Evolutionary conservation across 2,797 vertebrate genomes (phyloP).

Genomic region (Sebastes matsubarae): DNA sequence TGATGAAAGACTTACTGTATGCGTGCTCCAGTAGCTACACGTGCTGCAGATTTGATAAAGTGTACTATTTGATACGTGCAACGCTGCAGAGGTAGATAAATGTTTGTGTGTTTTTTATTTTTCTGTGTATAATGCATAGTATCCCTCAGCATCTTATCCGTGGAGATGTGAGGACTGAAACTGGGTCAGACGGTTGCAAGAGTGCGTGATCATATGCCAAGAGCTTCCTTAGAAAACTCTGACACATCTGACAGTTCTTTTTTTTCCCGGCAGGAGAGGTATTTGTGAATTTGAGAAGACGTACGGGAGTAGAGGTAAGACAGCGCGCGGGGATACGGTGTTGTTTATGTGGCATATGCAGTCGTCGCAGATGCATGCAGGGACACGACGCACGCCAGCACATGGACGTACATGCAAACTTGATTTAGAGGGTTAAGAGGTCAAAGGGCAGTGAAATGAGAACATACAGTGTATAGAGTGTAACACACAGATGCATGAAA

Average conservation of each 20-base stretch:
- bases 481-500: conserved; percentile 4
- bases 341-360: neutral
- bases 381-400: neutral
- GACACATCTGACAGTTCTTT: conserved; percentile 30
- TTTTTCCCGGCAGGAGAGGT: neutral
- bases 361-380: neutral
- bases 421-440: neutral
- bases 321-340: too few relatives aligned
- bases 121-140: conserved; percentile 26
- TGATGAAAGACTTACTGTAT: conserved; percentile 1
- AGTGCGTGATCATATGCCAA: conserved; percentile 53
- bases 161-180: conserved; percentile 54
- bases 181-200: conserved; percentile 68
- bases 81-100: conserved; percentile 9
- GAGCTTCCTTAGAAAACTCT: conserved; percentile 44
- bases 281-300: conserved; percentile 4
- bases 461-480: neutral
- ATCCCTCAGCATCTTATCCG: conserved; percentile 34
- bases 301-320: neutral
- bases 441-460: conserved; percentile 3
- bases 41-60: conserved; percentile 7
- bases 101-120: conserved; percentile 18
- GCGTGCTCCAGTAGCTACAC: neutral
- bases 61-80: neutral
- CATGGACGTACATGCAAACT: neutral